Conservation (phyloP, 2,888 invertebrate genomes). For the Strigamia crassipes region DNA sequence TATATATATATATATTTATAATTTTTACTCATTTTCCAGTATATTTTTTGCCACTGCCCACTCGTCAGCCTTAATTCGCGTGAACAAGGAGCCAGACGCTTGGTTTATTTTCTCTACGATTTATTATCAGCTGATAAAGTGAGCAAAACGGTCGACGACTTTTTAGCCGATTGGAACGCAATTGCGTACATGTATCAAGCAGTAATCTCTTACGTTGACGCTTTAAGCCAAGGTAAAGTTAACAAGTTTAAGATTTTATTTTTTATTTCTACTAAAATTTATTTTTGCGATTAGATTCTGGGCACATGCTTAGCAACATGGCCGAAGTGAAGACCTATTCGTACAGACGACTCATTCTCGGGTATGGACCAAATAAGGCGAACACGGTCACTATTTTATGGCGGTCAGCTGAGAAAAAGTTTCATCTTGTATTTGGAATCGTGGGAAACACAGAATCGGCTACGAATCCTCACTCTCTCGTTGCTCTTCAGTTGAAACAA, state of each 20-base stretch:
- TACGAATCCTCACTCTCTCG: slow-evolving; percentile 85
- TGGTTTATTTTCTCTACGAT: slow-evolving; percentile 88
- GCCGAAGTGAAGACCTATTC: slow-evolving; percentile 88
- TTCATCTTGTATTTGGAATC: slow-evolving; percentile 67
- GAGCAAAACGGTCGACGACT: slow-evolving; percentile 78
- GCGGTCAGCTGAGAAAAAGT: slow-evolving; percentile 73
- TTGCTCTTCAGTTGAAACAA: slow-evolving; percentile 85
- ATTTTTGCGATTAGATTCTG: neutral
- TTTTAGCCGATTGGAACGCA: slow-evolving; percentile 89
- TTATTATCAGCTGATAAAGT: slow-evolving; percentile 80
- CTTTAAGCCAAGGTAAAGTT: slow-evolving; percentile 65
- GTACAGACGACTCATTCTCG: slow-evolving; percentile 85
- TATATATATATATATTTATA: neutral
- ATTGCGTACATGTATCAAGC: slow-evolving; percentile 87
- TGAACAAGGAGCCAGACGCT: slow-evolving; percentile 67
- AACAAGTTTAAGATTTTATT: neutral
- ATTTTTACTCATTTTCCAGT: slow-evolving; percentile 53
- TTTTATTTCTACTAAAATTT: slow-evolving; percentile 2
- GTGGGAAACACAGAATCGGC: slow-evolving; percentile 60
- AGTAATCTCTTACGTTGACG: slow-evolving; percentile 79
- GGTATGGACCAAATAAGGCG: slow-evolving; percentile 84
- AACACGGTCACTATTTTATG: slow-evolving; percentile 83
- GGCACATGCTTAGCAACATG: slow-evolving; percentile 60
- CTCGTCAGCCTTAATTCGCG: slow-evolving; percentile 55
- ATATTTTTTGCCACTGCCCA: slow-evolving; percentile 58